Evolutionary conservation across 1,140 invertebrate species (phyloP), one percentile per base, ranked within the genome.

Genomic region (Hyles vespertilio): DNA sequence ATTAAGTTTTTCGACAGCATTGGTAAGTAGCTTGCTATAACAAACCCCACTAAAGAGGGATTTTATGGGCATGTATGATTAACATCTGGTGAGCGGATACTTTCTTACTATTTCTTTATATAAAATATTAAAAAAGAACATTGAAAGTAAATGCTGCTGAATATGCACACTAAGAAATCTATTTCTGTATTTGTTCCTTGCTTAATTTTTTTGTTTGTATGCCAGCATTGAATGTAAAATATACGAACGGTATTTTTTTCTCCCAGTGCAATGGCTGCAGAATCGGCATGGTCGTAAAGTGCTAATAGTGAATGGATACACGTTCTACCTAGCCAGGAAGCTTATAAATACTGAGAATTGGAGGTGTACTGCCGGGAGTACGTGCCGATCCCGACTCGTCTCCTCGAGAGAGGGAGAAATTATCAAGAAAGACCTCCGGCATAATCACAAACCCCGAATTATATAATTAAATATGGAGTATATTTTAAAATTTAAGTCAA

Each of bases 231-330:
- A 22, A 22, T 22, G 22, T 22, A 22, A 22, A 46, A 46, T 10
- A 46, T 2, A 5, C 9, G 9, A 46, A 46, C 9, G 44, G 44
- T 45, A 32, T 34, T 9, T 56, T 58, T 51, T 5, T 32, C 32
- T 50, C 6, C 7, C 12, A 58, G 56, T 58, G 33, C 50, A 8
- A 10, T 58, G 33, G 33, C 32, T 51, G 36, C 50, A 44, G 43
- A 58, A 51, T 43, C 11, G 51, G 22, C 11, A 22, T 7, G 56
- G 56, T n/a, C 50, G 44, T 5, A 11, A 8, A 7, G 12, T 58
- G 47, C 48, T 48, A 5, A 32, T 58, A 3, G 6, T 43, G 12
- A 22, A 48, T 11, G 56, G 56, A 44, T 58, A 58, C 48, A 58
- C 48, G 32, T 58, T 58, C 32, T 58, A 52, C 34, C 10, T 11